Base-by-base conservation (phyloP, 2,797 vertebrate genomes). In the Aulostomus chinensis region DNA sequence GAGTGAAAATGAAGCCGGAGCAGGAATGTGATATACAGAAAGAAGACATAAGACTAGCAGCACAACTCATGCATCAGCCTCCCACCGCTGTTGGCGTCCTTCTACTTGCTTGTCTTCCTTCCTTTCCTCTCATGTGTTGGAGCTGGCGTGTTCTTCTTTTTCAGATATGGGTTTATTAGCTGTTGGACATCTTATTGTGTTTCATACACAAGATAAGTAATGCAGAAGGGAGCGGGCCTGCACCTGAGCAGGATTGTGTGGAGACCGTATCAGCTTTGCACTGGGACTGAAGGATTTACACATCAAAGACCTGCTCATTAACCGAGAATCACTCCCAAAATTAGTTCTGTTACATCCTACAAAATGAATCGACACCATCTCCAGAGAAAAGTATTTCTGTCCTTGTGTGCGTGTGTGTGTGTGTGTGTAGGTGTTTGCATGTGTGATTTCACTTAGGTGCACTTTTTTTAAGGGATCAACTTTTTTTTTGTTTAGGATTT, bases 271-370 rank as follows among this genome's bases (percentile, higher is more conserved):
- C 81, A 54, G 70, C 42, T 40, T 57, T 64, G 66, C 69, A 16
- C 41, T 60, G 59, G 68, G 74, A 82, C 58, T 0, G 7, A 36
- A 73, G 73, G 78, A 85, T 88, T 90, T 88, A 52, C 81, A 89
- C 84, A 86, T 89, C 86, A 87, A 88, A 89, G 81, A 43, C 33
- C 37, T 35, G 56, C 75, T 85, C 80, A 86, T 88, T 86, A 87
- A 77, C 68, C 39, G 55, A 69, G 52, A 68, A 78, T 85, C 67
- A 46, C 78, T 85, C 61, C 61, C 69, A 66, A 77, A 87, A 86
- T 80, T 31, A 83, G 68, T 81, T 86, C 51, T 57, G 69, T 81
- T 83, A 68, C 78, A 69, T 83, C 68, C 51, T 50, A 67, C 53
- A 55, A 81, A 87, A 84, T 60, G 68, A 78, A 75, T 78, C 14